Percentiles rank a stretch among this genome's conserved stretches.
Evolutionary conservation across 2,888 invertebrate species (phyloP).

Genomic region (Nymphalis c-album): DNA sequence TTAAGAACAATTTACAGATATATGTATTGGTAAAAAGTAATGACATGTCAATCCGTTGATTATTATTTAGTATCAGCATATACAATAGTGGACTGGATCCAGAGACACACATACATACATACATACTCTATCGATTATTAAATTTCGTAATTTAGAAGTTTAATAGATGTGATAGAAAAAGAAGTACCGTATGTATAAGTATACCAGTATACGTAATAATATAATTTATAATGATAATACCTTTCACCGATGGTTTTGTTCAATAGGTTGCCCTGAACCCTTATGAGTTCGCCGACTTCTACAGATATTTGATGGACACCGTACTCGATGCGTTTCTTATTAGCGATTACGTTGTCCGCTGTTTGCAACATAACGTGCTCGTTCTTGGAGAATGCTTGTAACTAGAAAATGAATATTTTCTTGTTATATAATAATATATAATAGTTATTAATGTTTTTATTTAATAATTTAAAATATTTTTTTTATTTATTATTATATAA

Average conservation of each 20-base stretch:
- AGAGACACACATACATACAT: too few relatives aligned
- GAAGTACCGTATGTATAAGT: not conserved
- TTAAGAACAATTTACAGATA: too few relatives aligned
- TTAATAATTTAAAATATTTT: too few relatives aligned
- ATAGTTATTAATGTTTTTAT: too few relatives aligned
- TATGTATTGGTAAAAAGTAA: too few relatives aligned
- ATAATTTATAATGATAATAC: conserved; percentile 46
- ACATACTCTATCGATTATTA: too few relatives aligned
- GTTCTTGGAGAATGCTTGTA: conserved; percentile 84
- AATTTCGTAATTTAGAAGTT: not conserved
- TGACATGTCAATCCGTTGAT: too few relatives aligned
- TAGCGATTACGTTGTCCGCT: conserved; percentile 91
- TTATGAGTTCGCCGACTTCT: conserved; percentile 86
- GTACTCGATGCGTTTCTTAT: conserved; percentile 91
- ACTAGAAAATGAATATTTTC: conserved; percentile 46
- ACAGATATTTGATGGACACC: conserved; percentile 90
- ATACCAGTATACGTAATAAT: too few relatives aligned
- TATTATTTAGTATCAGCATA: too few relatives aligned
- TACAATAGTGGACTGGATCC: too few relatives aligned
- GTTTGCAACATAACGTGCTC: conserved; percentile 91
- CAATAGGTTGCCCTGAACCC: conserved; percentile 82
- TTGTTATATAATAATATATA: not conserved
- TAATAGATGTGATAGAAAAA: not conserved
- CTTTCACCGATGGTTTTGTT: conserved; percentile 85
- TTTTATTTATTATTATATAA: too few relatives aligned